Evolutionary conservation across 2,888 invertebrate genomes (phyloP), one percentile per base, ranked within the genome.

Genomic region (Fabriciana adippe): DNA sequence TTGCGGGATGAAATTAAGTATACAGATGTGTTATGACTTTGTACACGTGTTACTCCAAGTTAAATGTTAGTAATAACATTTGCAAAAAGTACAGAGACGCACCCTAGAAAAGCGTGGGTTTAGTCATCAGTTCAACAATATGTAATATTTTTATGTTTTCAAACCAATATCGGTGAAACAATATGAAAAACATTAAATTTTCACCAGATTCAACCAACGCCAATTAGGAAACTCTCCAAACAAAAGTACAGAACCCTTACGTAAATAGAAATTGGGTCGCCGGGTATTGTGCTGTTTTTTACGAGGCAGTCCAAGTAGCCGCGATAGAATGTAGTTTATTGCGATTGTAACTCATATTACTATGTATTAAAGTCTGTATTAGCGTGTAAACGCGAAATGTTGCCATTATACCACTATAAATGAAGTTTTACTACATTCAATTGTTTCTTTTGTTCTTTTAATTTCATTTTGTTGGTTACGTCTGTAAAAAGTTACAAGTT

Each of bases 211-310:
- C 16, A 61, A 73, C 71, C 68, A 63, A 66, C 70, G 68, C 71
- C 72, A 74, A 74, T 74, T 74, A 73, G 65, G 50, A 55, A 55
- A 45, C 54, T 62, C 66, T 55, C 59, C 56, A 64, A 72, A 57
- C 65, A 50, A 41, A 35, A 31, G 61, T 48, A 64, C 48, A 21
- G 26, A 51, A 61, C 54, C 64, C 55, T 61, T 55, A 48, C 64
- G 61, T 50, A 53, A 57, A 69, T 53, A 56, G 69, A 56, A 70
- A 67, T 64, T 61, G 67, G 64, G 66, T 64, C 61, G 59, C 26
- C 31, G n/a, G 67, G 21, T 51, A 67, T 70, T 67, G 66, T 62
- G 59, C 62, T 55, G 55, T 68, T 64, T 68, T 67, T 59, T 62
- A 70, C 62, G 57, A 62, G 60, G 55, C 64, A 31, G 35, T 13